phyloP scores from a whole-genome alignment of 2,888 invertebrate species.

The Chironomus riparius region DNA sequence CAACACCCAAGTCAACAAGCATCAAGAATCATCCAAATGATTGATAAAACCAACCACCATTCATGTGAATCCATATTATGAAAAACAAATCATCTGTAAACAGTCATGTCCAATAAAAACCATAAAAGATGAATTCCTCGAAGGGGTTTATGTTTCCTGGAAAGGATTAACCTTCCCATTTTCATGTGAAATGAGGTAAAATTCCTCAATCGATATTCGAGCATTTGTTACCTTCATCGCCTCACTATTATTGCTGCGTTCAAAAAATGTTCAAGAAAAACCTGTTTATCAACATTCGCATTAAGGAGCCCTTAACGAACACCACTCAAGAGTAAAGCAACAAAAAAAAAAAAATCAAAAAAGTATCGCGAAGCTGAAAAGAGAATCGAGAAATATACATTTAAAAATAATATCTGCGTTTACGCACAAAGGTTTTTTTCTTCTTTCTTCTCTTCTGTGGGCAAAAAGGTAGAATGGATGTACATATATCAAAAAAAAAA shows the following conservation, averaged over 20 bases:
- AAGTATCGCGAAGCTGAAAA: not conserved
- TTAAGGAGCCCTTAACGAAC: not conserved
- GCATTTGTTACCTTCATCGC: not conserved
- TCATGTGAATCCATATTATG: no score
- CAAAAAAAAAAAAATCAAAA: not conserved
- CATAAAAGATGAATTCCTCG: not conserved
- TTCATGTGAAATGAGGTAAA: not conserved
- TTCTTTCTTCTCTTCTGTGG: no score
- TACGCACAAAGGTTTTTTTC: not conserved
- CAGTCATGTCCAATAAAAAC: no score
- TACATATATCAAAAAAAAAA: not conserved
- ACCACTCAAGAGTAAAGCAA: not conserved
- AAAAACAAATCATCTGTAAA: no score
- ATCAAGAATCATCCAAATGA: no score
- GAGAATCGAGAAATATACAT: not conserved
- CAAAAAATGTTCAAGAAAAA: not conserved
- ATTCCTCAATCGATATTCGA: not conserved
- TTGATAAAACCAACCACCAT: no score
- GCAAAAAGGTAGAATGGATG: no score
- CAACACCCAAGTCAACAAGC: no score
- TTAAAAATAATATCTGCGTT: not conserved
- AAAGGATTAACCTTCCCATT: not conserved
- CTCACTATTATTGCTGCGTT: no score
- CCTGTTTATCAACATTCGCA: slow-evolving; percentile 4
- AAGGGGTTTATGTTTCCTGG: not conserved